Base-by-base conservation (phyloP, 2,888 invertebrate species). In the Amphipyra tragopoginis region DNA sequence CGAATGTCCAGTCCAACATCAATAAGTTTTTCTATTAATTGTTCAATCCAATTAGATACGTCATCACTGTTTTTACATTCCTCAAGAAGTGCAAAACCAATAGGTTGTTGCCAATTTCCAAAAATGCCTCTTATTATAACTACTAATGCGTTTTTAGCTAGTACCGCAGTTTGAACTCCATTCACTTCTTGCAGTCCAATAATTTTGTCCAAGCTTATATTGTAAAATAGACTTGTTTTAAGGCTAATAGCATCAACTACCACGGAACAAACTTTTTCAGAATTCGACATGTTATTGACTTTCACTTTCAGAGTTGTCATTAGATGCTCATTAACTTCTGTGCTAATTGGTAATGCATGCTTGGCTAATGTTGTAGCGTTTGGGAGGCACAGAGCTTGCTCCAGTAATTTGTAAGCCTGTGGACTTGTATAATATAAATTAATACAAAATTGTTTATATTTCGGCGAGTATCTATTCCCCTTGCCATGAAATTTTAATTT, bases 151-250 rank as follows among this genome's bases (percentile, higher is more conserved):
- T 72, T 44, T 51, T 71, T 72, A 11, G 84, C 80, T 9, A 78
- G 72, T 11, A 69, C 53, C 1, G 75, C 52, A 0, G 66, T 58
- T 54, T 80, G 77, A 7, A 72, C 40, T 15, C 80, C 78, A 29
- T 80, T 68, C 6, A 82, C 64, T 47, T 83, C 83, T 44, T 82
- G 79, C 43, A 83, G 72, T 33, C 83, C 83, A 33, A 72, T 51
- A 9, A 83, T 74, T 73, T 75, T 79, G 34, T 83, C 80, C 40
- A 76, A 47, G 15, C 52, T 71, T 21, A 76, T 65, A 43, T 80
- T 66, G 49, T 79, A 83, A 51, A 70, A 80, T 1, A 84, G 38
- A 43, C 69, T 73, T 15, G 69, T 48, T 57, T 82, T 83, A 10
- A 84, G 51, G 9, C 49, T 62, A 36, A 78, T 78, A 6, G 70